Percentiles rank a stretch among this genome's conserved stretches.
These are phyloP conservation scores for Pantala flavescens DNA, from an alignment of 1,140 invertebrate species.

Conservation along the genomic window DNA sequence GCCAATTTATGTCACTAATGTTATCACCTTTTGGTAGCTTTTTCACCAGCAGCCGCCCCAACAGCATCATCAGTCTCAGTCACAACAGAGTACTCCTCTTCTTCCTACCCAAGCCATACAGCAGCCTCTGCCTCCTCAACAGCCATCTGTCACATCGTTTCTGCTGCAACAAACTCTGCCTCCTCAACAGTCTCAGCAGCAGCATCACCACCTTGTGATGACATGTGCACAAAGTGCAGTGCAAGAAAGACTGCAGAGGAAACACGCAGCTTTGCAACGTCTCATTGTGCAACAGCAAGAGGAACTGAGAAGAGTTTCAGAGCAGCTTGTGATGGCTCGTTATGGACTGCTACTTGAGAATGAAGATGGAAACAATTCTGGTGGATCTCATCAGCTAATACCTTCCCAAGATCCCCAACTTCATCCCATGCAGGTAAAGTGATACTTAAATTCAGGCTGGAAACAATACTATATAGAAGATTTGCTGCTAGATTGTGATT, in stretches of 20 bases:
- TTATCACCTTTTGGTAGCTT: too few relatives aligned
- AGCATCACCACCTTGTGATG: constrained; percentile 43
- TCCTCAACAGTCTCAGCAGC: constrained; percentile 33
- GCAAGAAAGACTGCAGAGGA: constrained; percentile 65
- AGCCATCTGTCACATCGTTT: constrained; percentile 50
- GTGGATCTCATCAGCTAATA: not conserved
- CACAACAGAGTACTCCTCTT: not conserved
- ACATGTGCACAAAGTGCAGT: constrained; percentile 44
- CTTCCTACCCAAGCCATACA: not conserved
- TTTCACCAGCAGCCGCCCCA: too few relatives aligned
- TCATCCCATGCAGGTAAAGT: not conserved
- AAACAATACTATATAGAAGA: too few relatives aligned
- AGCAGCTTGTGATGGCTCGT: constrained; percentile 72
- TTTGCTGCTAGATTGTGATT: too few relatives aligned
- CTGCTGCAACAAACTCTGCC: constrained; percentile 46
- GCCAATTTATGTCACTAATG: too few relatives aligned
- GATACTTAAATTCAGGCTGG: too few relatives aligned
- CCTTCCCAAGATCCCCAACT: not conserved
- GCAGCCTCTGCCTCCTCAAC: constrained; percentile 38
- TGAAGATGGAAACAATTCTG: not conserved
- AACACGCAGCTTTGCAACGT: constrained; percentile 74
- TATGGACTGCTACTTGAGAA: constrained; percentile 45
- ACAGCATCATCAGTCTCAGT: not conserved
- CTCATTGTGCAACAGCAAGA: constrained; percentile 77
- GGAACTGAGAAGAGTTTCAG: constrained; percentile 67